Evolutionary conservation across 2,888 invertebrate species (phyloP).

Genomic region (Cheilosia pagana): DNA sequence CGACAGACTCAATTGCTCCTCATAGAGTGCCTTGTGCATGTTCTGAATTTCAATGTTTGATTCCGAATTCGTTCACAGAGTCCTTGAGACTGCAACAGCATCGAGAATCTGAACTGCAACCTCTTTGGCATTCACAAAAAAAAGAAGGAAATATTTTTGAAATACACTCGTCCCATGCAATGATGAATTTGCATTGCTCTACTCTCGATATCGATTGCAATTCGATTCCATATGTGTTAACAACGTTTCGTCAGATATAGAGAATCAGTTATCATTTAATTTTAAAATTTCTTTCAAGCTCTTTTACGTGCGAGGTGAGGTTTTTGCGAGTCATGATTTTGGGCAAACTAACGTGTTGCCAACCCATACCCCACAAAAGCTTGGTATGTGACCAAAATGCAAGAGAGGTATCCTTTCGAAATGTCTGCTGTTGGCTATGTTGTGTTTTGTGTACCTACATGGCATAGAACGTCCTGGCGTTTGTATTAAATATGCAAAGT

Average conservation of each 20-base stretch:
- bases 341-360: background rate
- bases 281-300: constrained; percentile 40
- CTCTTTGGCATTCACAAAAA: background rate
- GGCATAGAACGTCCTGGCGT: constrained; percentile 9
- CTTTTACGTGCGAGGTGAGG: constrained; percentile 47
- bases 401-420: constrained; percentile 29
- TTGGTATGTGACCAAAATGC: constrained; percentile 67
- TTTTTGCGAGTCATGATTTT: constrained; percentile 45
- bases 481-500: constrained; percentile 67
- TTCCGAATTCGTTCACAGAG: background rate
- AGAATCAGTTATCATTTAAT: constrained; percentile 51
- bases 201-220: background rate
- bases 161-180: background rate
- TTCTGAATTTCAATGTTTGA: constrained; percentile 5
- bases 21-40: background rate
- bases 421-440: background rate
- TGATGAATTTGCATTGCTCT: background rate
- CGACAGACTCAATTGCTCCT: constrained; percentile 9
- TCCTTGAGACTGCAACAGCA: background rate
- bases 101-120: background rate
- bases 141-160: background rate
- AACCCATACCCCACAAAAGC: constrained; percentile 10
- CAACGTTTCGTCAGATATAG: constrained; percentile 19
- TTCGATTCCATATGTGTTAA: background rate
- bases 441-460: background rate